Base-by-base conservation (phyloP, 2,797 vertebrate species). In the Philypnodon macrostomus region DNA sequence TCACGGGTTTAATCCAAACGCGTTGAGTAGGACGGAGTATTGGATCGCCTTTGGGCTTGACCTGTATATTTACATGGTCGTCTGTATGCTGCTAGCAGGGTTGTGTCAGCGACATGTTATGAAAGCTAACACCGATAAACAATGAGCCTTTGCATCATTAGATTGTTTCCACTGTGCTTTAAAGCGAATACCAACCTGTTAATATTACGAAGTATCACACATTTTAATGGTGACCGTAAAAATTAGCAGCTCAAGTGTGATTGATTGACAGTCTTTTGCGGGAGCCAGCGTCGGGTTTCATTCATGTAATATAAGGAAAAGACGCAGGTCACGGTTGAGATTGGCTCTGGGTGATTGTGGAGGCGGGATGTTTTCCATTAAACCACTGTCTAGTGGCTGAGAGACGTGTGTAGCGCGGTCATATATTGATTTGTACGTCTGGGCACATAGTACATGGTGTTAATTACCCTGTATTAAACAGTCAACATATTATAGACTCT, bases 251-350 rank as follows among this genome's bases (percentile, higher is more conserved):
- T 71, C 63, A 44, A 72, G 76, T 69, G 38, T 84, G 79, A 83
- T 85, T 85, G 84, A 85, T 84, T 82, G 74, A 77, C 81, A 73
- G 63, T 67, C 41, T 62, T 75, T 67, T 45, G 75, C 72, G 64
- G 70, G 40, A 14, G 66, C 67, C 53, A 75, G 89, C 87, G 86
- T 87, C 84, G 83, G 78, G 31, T 82, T 86, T 89, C 85, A 88
- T 85, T 84, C 74, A 81, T 91, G 72, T 83, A 77, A 75, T 84
- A 75, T 78, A 80, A 85, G 88, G 89, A 85, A 88, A 88, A 86
- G 83, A 66, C 67, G 81, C 38, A 42, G 62, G 64, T 75, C 73
- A 41, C 76, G 60, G 70, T 82, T 67, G 80, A 80, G 86, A 91
- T 92, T 93, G 93, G 94, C 70, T 86, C 65, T 18, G 67, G 21